A percentile compares a stretch with the other conserved stretches of the same genome.
Conservation (phyloP, 2,888 invertebrate species). For the Nomada hirtipes region DNA sequence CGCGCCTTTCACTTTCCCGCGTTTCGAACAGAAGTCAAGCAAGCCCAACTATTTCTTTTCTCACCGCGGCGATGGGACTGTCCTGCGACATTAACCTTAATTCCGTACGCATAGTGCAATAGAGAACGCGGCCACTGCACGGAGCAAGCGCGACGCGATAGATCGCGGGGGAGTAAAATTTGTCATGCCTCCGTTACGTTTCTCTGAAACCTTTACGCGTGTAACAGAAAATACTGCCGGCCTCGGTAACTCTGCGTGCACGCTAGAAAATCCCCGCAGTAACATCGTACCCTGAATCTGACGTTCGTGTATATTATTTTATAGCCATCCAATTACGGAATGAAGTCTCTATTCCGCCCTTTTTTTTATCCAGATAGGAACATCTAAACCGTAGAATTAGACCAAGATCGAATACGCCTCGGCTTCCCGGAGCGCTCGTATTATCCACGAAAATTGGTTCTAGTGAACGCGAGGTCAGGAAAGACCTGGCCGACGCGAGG, state of each 20-base stretch:
- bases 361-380: no score
- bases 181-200: background rate
- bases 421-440: conserved; percentile 59
- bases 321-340: no score
- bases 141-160: no score
- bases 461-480: conserved; percentile 77
- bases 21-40: conserved; percentile 21
- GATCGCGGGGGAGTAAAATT: background rate
- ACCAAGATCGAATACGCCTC: conserved; percentile 35
- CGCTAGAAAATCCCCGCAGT: background rate
- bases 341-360: no score
- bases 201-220: no score
- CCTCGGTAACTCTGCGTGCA: no score
- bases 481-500: conserved; percentile 69
- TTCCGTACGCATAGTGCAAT: background rate
- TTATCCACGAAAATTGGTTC: conserved; percentile 78
- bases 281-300: no score
- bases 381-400: background rate
- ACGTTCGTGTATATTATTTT: no score
- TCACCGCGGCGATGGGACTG: background rate
- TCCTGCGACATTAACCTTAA: conserved; percentile 33
- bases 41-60: conserved; percentile 13
- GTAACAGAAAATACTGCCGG: no score
- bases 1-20: conserved; percentile 33
- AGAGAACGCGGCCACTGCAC: no score